Conservation (phyloP, 2,888 invertebrate species). For the Drosophila birchii region DNA sequence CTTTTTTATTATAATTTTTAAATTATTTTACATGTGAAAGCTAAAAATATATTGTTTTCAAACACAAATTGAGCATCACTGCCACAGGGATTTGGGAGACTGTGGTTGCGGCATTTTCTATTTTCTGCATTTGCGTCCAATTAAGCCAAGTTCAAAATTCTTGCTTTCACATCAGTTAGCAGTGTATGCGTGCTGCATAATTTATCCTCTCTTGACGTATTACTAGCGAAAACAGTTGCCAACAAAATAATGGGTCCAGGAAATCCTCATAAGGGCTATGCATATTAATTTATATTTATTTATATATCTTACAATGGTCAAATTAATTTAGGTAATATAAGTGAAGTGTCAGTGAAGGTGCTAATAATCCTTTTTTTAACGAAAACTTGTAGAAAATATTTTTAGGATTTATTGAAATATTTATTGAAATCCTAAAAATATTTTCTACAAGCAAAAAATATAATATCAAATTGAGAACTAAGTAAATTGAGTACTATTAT, state of each 20-base stretch:
- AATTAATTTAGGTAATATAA: no score
- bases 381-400: background rate
- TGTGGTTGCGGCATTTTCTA: conserved; percentile 56
- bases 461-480: background rate
- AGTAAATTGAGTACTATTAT: background rate
- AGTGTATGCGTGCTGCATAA: conserved; percentile 59
- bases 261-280: accelerated
- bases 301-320: no score
- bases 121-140: conserved; percentile 65
- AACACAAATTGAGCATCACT: conserved; percentile 18
- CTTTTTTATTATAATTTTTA: background rate
- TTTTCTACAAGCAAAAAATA: no score
- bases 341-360: no score
- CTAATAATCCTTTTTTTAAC: no score
- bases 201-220: conserved; percentile 46
- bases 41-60: background rate
- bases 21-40: background rate
- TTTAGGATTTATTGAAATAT: no score
- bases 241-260: background rate
- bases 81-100: conserved; percentile 10
- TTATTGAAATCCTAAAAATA: no score
- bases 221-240: background rate
- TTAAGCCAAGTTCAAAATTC: conserved; percentile 75
- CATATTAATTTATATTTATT: no score
- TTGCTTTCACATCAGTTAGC: conserved; percentile 33